Evolutionary conservation across 1,140 invertebrate genomes (phyloP).

Genomic region (Elymnias hypermnestra): DNA sequence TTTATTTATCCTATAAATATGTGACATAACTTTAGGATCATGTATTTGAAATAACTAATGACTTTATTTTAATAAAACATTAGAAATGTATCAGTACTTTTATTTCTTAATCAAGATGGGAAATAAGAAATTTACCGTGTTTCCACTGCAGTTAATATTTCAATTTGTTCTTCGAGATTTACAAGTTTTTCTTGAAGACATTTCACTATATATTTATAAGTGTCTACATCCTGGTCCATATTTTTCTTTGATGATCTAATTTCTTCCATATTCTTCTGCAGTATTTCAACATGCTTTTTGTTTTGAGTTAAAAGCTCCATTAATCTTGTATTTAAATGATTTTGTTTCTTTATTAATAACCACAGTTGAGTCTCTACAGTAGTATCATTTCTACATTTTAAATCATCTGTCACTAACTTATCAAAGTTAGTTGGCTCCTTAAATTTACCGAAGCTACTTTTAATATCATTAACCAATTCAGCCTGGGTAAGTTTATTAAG

Average conservation of each 20-base stretch:
- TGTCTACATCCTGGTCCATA: constrained; percentile 44
- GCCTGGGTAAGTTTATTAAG: constrained; percentile 41
- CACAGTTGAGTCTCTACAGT: constrained; percentile 46
- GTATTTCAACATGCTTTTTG: constrained; percentile 43
- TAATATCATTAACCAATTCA: constrained; percentile 44
- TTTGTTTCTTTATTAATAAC: constrained; percentile 60
- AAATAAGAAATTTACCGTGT: constrained; percentile 35
- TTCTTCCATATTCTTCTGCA: constrained; percentile 44
- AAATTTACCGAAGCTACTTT: constrained; percentile 31
- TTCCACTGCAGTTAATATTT: constrained; percentile 61
- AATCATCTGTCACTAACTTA: constrained; percentile 40
- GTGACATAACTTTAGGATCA: too few relatives aligned
- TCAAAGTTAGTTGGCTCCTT: constrained; percentile 50
- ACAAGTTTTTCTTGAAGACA: constrained; percentile 64
- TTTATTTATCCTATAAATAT: constrained; percentile 5
- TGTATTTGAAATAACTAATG: neutral
- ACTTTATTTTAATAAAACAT: neutral
- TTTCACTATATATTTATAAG: constrained; percentile 60
- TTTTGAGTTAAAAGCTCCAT: constrained; percentile 38
- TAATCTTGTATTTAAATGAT: constrained; percentile 47
- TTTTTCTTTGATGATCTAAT: constrained; percentile 33
- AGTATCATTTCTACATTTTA: constrained; percentile 40
- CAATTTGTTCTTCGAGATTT: constrained; percentile 64
- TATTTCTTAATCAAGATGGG: neutral
- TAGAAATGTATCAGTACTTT: neutral